Conservation (phyloP, 2,888 invertebrate genomes). For the Pyralis farinalis region DNA sequence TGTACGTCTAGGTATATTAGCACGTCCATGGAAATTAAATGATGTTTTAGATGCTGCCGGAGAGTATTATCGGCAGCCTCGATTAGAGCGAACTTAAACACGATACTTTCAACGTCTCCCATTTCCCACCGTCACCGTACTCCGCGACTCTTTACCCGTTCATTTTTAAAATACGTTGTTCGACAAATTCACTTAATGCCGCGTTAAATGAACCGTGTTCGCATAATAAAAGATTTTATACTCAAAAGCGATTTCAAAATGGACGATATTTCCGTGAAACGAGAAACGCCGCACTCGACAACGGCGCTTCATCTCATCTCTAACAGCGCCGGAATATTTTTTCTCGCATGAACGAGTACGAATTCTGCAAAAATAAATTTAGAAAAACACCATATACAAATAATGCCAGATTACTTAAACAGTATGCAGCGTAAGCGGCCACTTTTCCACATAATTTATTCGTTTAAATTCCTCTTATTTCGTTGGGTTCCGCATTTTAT, state of each 20-base stretch:
- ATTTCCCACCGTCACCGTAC: slow-evolving; percentile 46
- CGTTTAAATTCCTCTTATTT: slow-evolving; percentile 7
- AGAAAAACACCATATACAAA: slow-evolving; percentile 48
- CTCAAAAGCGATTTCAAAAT: slow-evolving; percentile 70
- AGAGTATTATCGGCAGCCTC: slow-evolving; percentile 35
- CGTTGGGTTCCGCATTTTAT: slow-evolving; percentile 19
- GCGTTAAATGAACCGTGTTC: slow-evolving; percentile 77
- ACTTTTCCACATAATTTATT: slow-evolving; percentile 30
- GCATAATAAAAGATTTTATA: slow-evolving; percentile 78
- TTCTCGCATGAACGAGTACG: slow-evolving; percentile 43
- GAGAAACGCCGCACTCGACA: slow-evolving; percentile 42
- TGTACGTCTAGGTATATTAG: too few relatives aligned
- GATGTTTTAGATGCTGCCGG: too few relatives aligned
- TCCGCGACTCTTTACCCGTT: slow-evolving; percentile 64
- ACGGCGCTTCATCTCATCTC: slow-evolving; percentile 43
- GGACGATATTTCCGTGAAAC: slow-evolving; percentile 65
- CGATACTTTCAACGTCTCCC: slow-evolving; percentile 39
- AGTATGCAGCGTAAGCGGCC: slow-evolving; percentile 32
- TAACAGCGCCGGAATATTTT: slow-evolving; percentile 47
- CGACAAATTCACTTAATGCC: slow-evolving; percentile 78
- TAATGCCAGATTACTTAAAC: slow-evolving; percentile 43
- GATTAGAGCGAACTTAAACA: slow-evolving; percentile 42
- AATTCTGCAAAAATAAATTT: slow-evolving; percentile 39
- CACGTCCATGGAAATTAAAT: too few relatives aligned
- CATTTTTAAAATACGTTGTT: slow-evolving; percentile 75